These are phyloP conservation scores for Bombycilla garrulus DNA, from an alignment of 2,113 vertebrate species.

Conservation along the genomic window DNA sequence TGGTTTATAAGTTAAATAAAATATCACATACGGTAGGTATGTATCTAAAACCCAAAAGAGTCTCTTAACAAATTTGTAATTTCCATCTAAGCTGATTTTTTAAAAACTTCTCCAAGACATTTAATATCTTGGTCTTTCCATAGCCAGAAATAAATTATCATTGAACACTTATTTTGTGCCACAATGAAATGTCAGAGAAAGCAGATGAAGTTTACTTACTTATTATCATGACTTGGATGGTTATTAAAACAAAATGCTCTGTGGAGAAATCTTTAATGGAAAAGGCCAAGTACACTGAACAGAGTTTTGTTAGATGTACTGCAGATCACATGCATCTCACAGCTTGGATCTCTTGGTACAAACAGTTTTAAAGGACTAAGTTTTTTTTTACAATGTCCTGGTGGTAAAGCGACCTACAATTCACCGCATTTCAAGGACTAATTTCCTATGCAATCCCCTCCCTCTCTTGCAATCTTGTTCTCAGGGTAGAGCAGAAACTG, in stretches of 20 bases:
- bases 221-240: not conserved
- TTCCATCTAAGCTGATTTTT: not conserved
- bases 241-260: not conserved
- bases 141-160: not conserved
- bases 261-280: not conserved
- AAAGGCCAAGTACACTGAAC: not conserved
- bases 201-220: not conserved
- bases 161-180: not conserved
- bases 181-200: not conserved
- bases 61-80: not conserved
- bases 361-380: not conserved
- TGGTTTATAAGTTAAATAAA: not conserved
- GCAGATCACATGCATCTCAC: not conserved
- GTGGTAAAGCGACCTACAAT: not conserved
- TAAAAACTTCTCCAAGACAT: not conserved
- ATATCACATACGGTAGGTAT: not conserved
- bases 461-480: not conserved
- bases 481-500: not conserved
- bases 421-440: not conserved
- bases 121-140: not conserved
- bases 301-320: not conserved
- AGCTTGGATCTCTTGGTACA: not conserved
- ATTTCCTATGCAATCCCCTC: not conserved
- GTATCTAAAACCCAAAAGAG: not conserved
- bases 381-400: not conserved